A percentile compares a stretch with the other conserved stretches of the same genome.
phyloP scores from a whole-genome alignment of 2,888 invertebrate genomes.

The Spatulosminthurus flaviceps region DNA sequence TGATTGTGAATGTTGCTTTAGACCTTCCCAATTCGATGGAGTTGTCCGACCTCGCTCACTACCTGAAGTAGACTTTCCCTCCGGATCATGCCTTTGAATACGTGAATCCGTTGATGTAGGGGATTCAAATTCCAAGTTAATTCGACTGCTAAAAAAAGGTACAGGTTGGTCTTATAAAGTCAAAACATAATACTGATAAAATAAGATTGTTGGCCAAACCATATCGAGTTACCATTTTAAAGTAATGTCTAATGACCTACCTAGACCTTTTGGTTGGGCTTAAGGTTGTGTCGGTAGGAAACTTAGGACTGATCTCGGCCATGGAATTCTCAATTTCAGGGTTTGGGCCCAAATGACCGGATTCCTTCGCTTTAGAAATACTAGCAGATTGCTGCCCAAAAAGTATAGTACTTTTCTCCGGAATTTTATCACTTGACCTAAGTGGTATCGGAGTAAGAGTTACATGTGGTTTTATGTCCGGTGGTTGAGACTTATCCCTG shows the following conservation, averaged over 20 bases:
- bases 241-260: slow-evolving; percentile 40
- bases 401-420: not conserved
- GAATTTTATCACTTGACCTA: slow-evolving; percentile 48
- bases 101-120: not conserved
- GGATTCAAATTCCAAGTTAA: slow-evolving; percentile 6
- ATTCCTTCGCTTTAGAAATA: not conserved
- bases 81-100: not conserved
- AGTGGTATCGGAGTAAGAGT: slow-evolving; percentile 62
- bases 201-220: too few species aligned
- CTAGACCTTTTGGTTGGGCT: slow-evolving; percentile 54
- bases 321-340: slow-evolving; percentile 53
- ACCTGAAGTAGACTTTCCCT: not conserved
- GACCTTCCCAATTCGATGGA: not conserved
- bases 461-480: slow-evolving; percentile 63
- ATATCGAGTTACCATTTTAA: not conserved
- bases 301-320: slow-evolving; percentile 42
- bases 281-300: not conserved
- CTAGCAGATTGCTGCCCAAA: slow-evolving; percentile 24
- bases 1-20: not conserved
- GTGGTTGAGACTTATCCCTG: slow-evolving; percentile 50
- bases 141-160: not conserved
- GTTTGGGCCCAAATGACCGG: slow-evolving; percentile 25
- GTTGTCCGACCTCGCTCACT: not conserved
- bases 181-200: too few species aligned
- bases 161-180: not conserved